Evolutionary conservation across 2,113 vertebrate genomes (phyloP).

Genomic region (Rhinichthys klamathensis): DNA sequence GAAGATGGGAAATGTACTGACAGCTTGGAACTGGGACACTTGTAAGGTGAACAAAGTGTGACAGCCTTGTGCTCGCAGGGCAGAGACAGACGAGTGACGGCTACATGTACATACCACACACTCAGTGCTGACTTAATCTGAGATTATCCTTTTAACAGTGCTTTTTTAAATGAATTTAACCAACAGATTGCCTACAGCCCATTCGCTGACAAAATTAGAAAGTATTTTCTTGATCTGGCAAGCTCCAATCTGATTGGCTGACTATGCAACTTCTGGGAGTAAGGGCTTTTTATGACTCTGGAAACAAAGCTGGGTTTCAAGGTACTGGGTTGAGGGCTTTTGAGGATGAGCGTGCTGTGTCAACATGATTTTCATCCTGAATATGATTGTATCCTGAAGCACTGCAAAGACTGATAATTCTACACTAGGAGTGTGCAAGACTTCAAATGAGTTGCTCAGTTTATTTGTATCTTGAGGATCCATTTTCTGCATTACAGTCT

Average conservation of each 20-base stretch:
- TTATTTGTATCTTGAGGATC: background rate
- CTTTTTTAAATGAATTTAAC: background rate
- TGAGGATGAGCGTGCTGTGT: background rate
- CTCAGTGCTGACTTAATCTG: background rate
- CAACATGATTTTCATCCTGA: no score
- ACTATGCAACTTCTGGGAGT: background rate
- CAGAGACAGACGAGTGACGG: background rate
- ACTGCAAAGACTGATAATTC: background rate
- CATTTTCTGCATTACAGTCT: constrained; percentile 39
- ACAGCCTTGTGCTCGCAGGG: constrained; percentile 2
- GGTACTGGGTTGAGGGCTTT: background rate
- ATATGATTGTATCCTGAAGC: background rate
- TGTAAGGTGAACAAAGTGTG: constrained; percentile 38
- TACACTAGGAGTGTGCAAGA: background rate
- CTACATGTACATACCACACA: background rate
- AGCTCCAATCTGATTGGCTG: background rate
- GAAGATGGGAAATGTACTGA: constrained; percentile 13
- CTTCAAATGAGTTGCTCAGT: background rate
- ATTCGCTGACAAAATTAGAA: background rate
- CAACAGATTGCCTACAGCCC: background rate
- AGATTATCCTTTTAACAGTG: background rate
- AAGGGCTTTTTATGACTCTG: background rate
- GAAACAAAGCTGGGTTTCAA: background rate
- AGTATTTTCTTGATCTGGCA: constrained; percentile 1
- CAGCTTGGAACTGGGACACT: constrained; percentile 1